These are phyloP conservation scores for Halcyon senegalensis DNA, from an alignment of 2,113 vertebrate genomes.

Conservation along the genomic window DNA sequence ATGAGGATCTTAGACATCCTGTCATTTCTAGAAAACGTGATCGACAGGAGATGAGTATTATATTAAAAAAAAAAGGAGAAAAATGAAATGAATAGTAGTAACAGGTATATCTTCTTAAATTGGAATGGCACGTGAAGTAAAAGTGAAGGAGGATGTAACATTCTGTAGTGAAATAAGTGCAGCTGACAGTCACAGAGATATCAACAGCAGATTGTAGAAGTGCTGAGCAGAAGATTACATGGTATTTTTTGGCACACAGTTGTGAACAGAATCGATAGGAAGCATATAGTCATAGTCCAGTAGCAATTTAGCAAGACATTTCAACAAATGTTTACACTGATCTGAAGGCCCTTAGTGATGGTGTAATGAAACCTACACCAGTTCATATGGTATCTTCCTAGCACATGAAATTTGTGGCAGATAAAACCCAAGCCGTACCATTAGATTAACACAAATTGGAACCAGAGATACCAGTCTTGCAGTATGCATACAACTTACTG, in stretches of 20 bases:
- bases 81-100: not conserved
- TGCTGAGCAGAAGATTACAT: not conserved
- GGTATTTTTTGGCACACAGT: not conserved
- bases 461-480: not conserved
- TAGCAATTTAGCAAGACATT: not conserved
- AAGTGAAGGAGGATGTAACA: not conserved
- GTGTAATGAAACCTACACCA: not conserved
- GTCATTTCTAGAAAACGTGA: conserved; percentile 25
- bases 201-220: not conserved
- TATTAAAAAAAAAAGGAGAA: not conserved
- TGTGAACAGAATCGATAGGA: not conserved
- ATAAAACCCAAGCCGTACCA: not conserved
- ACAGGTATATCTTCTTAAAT: not conserved
- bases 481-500: not conserved
- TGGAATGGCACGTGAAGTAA: not conserved
- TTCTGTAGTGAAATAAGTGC: not conserved
- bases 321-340: not conserved
- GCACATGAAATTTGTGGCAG: not conserved
- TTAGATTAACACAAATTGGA: not conserved
- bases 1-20: conserved; percentile 33
- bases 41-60: conserved; percentile 14
- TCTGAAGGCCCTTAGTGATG: not conserved
- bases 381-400: not conserved
- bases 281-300: not conserved
- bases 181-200: not conserved